Percentiles rank a stretch among this genome's conserved stretches.
Conservation (phyloP, 2,888 invertebrate genomes). For the Cremastinae sp. region DNA sequence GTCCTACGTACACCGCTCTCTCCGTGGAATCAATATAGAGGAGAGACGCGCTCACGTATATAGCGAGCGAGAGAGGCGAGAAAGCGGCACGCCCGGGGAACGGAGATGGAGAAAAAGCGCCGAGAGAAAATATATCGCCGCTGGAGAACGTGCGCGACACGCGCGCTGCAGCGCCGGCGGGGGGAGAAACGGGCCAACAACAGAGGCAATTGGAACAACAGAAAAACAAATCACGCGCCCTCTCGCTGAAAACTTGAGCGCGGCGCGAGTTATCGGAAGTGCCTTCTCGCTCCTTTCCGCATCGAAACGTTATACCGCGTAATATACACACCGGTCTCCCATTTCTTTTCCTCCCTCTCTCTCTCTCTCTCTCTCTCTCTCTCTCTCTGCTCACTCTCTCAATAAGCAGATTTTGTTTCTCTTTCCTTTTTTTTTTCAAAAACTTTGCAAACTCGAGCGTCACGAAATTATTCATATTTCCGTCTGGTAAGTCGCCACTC, state of each 20-base stretch:
- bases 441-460: not conserved
- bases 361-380: not conserved
- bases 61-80: slow-evolving; percentile 12
- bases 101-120: slow-evolving; percentile 47
- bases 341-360: not conserved
- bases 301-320: slow-evolving; percentile 15
- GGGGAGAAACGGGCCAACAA: slow-evolving; percentile 40
- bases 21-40: slow-evolving; percentile 49
- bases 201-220: slow-evolving; percentile 52
- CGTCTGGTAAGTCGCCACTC: no score
- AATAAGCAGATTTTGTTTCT: no score
- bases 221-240: slow-evolving; percentile 61
- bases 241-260: slow-evolving; percentile 43
- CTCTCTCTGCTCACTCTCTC: not conserved
- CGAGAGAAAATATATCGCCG: slow-evolving; percentile 53
- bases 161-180: no score
- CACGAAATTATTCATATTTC: no score
- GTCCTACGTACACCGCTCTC: no score
- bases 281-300: slow-evolving; percentile 40
- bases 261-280: slow-evolving; percentile 33
- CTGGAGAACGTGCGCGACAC: slow-evolving; percentile 48
- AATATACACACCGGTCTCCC: not conserved
- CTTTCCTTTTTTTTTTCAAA: not conserved
- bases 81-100: slow-evolving; percentile 22
- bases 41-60: slow-evolving; percentile 32